Base-by-base conservation (phyloP, 2,113 vertebrate species). In the Fulmarus glacialis region DNA sequence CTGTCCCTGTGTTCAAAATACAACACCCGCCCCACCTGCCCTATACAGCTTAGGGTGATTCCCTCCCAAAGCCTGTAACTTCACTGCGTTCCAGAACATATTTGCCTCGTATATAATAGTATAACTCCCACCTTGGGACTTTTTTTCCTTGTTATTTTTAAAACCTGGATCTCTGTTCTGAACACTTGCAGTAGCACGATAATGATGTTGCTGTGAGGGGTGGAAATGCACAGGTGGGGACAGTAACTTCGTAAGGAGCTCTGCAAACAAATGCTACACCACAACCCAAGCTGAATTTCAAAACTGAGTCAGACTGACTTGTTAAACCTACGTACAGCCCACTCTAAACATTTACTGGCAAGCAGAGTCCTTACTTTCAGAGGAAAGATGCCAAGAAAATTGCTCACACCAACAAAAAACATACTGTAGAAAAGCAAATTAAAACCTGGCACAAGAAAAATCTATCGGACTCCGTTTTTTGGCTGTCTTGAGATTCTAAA, bases 31-130 rank as follows among this genome's bases (percentile, higher is more conserved):
- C 53, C 50, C 52, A 8, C 4, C 52, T 21, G 55, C 48, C 26
- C 43, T 13, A 1, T 5, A 6, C 29, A 64, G 68, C 43, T 47
- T 1, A 8, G 22, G 55, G 48, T 2, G 9, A 17, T 48, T 6
- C 8, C 36, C 59, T 42, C 48, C 80, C 50, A 58, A 32, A 66
- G 45, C 55, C 74, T 29, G 16, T 6, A 24, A 27, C 22, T 59
- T 22, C 36, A 11, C 45, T 8, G 16, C 22, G 3, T 21, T 47
- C 58, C 55, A 64, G 15, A 79, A 20, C 12, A 3, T 1, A 5
- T 12, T 12, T 73, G 59, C 17, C 60, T 63, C 58, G 29, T 12
- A 4, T 0, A 0, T 4, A 40, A 38, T 1, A 34, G 48, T 2
- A 8, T 9, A 43, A 7, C 60, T 60, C 59, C 52, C 63, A 60